Evolutionary conservation across 2,113 vertebrate species (phyloP).

Genomic region (Pedetes capensis): DNA sequence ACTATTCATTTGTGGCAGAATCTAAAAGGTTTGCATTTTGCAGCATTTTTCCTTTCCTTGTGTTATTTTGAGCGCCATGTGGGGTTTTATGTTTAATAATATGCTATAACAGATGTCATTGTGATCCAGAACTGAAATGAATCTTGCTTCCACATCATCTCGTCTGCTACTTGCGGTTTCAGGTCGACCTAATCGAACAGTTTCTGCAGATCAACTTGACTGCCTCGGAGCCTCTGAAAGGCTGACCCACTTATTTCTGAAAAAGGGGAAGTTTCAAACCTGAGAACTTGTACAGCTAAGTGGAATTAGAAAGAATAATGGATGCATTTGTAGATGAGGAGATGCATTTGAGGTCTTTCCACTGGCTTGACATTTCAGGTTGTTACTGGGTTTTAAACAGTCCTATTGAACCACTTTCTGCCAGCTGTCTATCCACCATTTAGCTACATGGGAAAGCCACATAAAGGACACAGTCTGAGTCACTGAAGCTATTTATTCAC

Average conservation of each 20-base stretch:
- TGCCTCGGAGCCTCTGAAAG: slow-evolving; percentile 47
- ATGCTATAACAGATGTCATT: slow-evolving; percentile 56
- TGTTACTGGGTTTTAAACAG: not conserved
- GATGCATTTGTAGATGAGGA: not conserved
- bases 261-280: slow-evolving; percentile 50
- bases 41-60: not conserved
- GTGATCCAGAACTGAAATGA: slow-evolving; percentile 57
- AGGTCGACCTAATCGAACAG: slow-evolving; percentile 56
- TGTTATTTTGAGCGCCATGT: slow-evolving; percentile 7
- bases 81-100: slow-evolving; percentile 57
- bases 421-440: not conserved
- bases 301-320: slow-evolving; percentile 48
- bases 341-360: not conserved
- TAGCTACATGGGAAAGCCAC: not conserved
- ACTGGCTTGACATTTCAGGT: not conserved
- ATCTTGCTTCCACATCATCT: slow-evolving; percentile 67
- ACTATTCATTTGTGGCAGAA: slow-evolving; percentile 37
- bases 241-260: slow-evolving; percentile 58
- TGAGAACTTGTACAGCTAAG: slow-evolving; percentile 29
- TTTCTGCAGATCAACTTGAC: slow-evolving; percentile 58
- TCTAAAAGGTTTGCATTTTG: slow-evolving; percentile 51
- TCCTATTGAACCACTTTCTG: not conserved
- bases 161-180: slow-evolving; percentile 50
- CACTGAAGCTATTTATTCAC: not conserved
- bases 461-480: not conserved